phyloP scores from a whole-genome alignment of 2,888 invertebrate species.

The Orthosia incerta region DNA sequence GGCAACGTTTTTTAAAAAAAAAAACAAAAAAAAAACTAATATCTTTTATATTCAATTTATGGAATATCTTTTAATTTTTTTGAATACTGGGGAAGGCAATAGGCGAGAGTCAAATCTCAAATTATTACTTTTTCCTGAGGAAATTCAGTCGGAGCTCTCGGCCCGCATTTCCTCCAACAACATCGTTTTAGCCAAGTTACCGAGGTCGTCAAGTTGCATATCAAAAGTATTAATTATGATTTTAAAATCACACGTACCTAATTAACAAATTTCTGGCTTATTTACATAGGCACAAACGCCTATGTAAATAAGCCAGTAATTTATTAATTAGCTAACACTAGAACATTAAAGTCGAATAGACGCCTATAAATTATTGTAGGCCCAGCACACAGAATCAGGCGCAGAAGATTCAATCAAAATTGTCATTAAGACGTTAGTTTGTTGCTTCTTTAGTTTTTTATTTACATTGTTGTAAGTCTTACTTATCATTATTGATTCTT shows the following conservation, averaged over 20 bases:
- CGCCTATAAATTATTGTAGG: slow-evolving; percentile 20
- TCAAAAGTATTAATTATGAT: neutral
- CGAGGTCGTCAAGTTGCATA: neutral
- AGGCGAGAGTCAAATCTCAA: too few species aligned
- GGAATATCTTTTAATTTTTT: too few species aligned
- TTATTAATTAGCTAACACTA: slow-evolving; percentile 1
- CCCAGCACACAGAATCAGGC: neutral
- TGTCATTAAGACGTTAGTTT: neutral
- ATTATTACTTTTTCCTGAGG: too few species aligned
- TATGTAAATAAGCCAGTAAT: too few species aligned
- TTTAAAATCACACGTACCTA: neutral
- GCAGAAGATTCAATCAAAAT: slow-evolving; percentile 16
- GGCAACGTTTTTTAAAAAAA: too few species aligned
- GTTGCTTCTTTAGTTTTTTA: neutral
- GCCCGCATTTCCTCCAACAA: too few species aligned
- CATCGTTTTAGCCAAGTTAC: neutral
- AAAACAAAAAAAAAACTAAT: too few species aligned
- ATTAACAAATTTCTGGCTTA: slow-evolving; percentile 1
- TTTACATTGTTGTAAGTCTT: too few species aligned
- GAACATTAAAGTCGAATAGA: slow-evolving; percentile 12
- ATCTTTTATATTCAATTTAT: too few species aligned
- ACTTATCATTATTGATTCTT: too few species aligned
- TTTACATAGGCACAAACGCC: slow-evolving; percentile 3
- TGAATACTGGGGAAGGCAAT: too few species aligned
- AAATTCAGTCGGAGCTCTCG: too few species aligned